These are phyloP conservation scores for Rhizoglyphus robini DNA, from an alignment of 1,140 invertebrate genomes.

Conservation along the genomic window DNA sequence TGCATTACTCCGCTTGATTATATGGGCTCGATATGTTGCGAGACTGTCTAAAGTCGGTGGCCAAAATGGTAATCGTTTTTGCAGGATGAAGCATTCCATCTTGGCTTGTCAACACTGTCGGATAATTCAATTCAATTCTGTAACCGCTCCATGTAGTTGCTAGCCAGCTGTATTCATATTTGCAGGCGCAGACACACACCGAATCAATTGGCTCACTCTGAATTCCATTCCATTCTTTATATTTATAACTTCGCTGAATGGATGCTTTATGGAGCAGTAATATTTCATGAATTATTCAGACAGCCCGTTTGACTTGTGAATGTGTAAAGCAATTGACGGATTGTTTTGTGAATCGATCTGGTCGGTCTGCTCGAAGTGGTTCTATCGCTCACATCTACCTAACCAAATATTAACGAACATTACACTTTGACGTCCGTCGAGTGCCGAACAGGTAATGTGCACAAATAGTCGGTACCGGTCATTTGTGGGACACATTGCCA, in stretches of 20 bases:
- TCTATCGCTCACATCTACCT: not conserved
- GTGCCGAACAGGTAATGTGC: too few relatives aligned
- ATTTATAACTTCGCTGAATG: slow-evolving; percentile 8
- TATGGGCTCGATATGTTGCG: too few relatives aligned
- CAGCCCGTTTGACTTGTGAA: slow-evolving; percentile 9
- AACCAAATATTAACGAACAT: slow-evolving; percentile 2
- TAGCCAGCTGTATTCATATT: not conserved
- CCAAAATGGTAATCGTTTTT: not conserved
- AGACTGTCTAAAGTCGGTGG: too few relatives aligned
- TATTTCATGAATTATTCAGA: slow-evolving; percentile 11
- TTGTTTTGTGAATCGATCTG: not conserved
- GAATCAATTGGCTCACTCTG: not conserved
- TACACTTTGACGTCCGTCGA: too few relatives aligned
- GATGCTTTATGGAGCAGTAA: slow-evolving; percentile 10
- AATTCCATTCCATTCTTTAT: not conserved
- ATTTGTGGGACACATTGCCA: too few relatives aligned
- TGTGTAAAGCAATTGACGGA: slow-evolving; percentile 9
- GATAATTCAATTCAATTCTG: slow-evolving; percentile 14
- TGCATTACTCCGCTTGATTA: not conserved
- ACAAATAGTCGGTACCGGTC: too few relatives aligned
- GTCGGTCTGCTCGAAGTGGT: not conserved
- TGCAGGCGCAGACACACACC: not conserved
- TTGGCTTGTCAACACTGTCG: slow-evolving; percentile 10
- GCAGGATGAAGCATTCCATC: slow-evolving; percentile 5
- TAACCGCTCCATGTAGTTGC: not conserved